A percentile compares a stretch with the other conserved stretches of the same genome.
These are phyloP conservation scores for Ptychoptera contaminata DNA, from an alignment of 2,888 invertebrate species.

Conservation along the genomic window DNA sequence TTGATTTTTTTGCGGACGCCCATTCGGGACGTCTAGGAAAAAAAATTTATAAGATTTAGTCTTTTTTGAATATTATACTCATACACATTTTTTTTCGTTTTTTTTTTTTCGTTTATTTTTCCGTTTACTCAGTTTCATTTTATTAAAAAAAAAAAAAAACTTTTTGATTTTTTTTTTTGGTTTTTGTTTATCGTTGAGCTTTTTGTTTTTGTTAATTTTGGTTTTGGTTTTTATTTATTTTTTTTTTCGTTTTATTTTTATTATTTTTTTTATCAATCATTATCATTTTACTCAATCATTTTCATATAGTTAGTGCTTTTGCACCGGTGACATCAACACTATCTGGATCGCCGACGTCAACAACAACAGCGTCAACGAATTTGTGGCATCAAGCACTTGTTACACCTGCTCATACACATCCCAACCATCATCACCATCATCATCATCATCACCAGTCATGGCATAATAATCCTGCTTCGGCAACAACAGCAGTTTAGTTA, in stretches of 20 bases:
- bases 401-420: slow-evolving; percentile 21
- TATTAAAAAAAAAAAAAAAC: slow-evolving; percentile 1
- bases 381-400: slow-evolving; percentile 32
- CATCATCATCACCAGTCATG: slow-evolving; percentile 30
- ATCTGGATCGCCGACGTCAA: slow-evolving; percentile 4
- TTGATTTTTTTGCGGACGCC: background rate
- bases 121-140: slow-evolving; percentile 5
- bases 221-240: slow-evolving; percentile 6
- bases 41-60: background rate
- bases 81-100: background rate
- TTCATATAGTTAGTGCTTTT: slow-evolving; percentile 27
- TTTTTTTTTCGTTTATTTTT: slow-evolving; percentile 2
- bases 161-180: slow-evolving; percentile 5
- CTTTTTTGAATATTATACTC: background rate
- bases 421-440: slow-evolving; percentile 21
- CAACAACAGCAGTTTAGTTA: slow-evolving; percentile 26
- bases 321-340: slow-evolving; percentile 28
- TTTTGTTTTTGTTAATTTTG: slow-evolving; percentile 5
- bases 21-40: background rate
- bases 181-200: slow-evolving; percentile 1
- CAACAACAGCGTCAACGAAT: slow-evolving; percentile 22
- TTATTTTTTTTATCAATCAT: slow-evolving; percentile 6
- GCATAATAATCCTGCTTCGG: slow-evolving; percentile 28
- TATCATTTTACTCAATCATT: slow-evolving; percentile 1
- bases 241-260: slow-evolving; percentile 11